Evolutionary conservation across 2,797 vertebrate species (phyloP).

Genomic region (Sus cebifrons): DNA sequence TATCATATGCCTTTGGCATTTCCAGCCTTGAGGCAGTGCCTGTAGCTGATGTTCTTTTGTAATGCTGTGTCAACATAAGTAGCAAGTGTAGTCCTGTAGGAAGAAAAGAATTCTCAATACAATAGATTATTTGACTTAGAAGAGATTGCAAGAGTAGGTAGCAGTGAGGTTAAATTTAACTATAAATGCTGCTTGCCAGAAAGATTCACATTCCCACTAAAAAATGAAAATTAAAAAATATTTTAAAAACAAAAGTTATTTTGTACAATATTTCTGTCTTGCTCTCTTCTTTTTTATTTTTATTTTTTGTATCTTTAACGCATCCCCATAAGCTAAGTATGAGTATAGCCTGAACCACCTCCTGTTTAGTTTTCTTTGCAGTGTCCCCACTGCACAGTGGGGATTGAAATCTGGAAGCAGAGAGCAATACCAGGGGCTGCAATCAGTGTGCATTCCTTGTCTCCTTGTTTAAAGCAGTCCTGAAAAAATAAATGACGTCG

Average conservation of each 20-base stretch:
- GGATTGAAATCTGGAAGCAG: not conserved
- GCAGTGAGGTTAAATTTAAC: not conserved
- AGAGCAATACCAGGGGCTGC: not conserved
- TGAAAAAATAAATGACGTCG: not conserved
- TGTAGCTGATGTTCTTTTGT: not conserved
- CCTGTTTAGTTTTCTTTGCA: not conserved
- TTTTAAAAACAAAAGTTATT: not conserved
- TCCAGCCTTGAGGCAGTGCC: not conserved
- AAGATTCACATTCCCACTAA: slow-evolving; percentile 1
- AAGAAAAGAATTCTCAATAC: not conserved
- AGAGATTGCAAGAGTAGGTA: not conserved
- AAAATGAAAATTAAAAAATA: slow-evolving; percentile 7
- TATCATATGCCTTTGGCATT: not conserved
- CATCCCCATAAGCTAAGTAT: not conserved
- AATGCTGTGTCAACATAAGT: not conserved
- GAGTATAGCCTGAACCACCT: not conserved
- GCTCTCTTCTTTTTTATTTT: not conserved
- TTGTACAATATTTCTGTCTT: slow-evolving; percentile 4
- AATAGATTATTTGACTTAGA: not conserved
- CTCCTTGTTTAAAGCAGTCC: slow-evolving; percentile 38
- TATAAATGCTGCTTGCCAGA: not conserved
- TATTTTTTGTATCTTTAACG: not conserved
- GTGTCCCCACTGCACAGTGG: not conserved
- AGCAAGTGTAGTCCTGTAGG: not conserved
- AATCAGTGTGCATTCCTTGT: not conserved